These are phyloP conservation scores for Galemys pyrenaicus DNA, from an alignment of 2,113 vertebrate species.

Conservation along the genomic window DNA sequence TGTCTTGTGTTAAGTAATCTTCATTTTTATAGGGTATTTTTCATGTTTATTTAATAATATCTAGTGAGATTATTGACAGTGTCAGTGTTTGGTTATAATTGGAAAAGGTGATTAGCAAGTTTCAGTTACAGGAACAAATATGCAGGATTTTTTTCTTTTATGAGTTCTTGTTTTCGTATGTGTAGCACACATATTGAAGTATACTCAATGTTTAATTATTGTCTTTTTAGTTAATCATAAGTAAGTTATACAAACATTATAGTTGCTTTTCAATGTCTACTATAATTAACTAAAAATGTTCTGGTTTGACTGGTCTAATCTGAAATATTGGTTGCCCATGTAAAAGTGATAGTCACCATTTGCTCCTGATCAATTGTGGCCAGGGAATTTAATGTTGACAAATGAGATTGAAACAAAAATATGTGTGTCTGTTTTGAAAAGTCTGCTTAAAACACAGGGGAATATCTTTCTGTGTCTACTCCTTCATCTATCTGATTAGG, in stretches of 20 bases:
- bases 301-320: neutral
- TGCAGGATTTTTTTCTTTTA: conserved; percentile 46
- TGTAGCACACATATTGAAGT: conserved; percentile 7
- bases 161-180: conserved; percentile 51
- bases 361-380: neutral
- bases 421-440: neutral
- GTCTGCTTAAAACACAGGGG: neutral
- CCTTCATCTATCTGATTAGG: neutral
- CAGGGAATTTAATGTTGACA: neutral
- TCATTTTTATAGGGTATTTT: conserved; percentile 42
- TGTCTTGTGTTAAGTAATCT: conserved; percentile 33
- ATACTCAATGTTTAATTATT: conserved; percentile 9
- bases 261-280: neutral
- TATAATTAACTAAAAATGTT: conserved; percentile 1
- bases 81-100: conserved; percentile 39
- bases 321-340: neutral
- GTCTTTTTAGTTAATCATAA: conserved; percentile 9
- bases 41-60: conserved; percentile 55
- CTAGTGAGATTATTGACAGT: conserved; percentile 30
- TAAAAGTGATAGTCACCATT: neutral
- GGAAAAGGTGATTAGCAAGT: conserved; percentile 37
- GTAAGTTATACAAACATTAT: neutral
- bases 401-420: conserved; percentile 7
- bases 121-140: conserved; percentile 43
- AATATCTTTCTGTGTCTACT: neutral